Conservation (phyloP, 2,113 vertebrate genomes). For the Archilochus colubris region DNA sequence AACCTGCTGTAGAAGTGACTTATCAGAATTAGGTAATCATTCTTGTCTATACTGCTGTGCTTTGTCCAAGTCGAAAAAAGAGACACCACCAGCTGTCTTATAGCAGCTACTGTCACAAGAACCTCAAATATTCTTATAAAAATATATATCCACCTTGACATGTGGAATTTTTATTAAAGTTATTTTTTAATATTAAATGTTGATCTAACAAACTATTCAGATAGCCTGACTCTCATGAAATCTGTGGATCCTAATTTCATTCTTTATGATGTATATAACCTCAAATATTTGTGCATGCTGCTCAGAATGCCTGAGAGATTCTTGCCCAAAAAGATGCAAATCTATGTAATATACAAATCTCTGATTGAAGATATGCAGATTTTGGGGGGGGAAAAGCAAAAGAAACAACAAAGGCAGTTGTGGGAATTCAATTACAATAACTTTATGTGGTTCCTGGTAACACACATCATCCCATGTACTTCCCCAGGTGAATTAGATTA, state of each 20-base stretch:
- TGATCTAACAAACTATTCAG: not conserved
- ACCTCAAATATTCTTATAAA: not conserved
- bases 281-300: not conserved
- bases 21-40: not conserved
- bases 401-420: not conserved
- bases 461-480: not conserved
- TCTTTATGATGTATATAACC: not conserved
- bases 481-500: not conserved
- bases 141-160: not conserved
- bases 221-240: not conserved
- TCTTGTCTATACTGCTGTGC: not conserved
- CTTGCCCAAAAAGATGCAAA: not conserved
- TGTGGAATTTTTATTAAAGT: not conserved
- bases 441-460: not conserved
- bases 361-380: not conserved
- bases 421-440: not conserved
- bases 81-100: not conserved
- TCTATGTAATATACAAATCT: not conserved
- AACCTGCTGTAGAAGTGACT: not conserved
- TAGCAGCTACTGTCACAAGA: not conserved
- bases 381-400: not conserved
- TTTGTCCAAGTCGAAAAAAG: not conserved
- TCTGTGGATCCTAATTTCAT: not conserved
- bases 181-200: not conserved
- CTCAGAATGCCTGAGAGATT: not conserved